Evolutionary conservation across 2,888 invertebrate genomes (phyloP), one percentile per base, ranked within the genome.

Genomic region (Drosophila sordidula): DNA sequence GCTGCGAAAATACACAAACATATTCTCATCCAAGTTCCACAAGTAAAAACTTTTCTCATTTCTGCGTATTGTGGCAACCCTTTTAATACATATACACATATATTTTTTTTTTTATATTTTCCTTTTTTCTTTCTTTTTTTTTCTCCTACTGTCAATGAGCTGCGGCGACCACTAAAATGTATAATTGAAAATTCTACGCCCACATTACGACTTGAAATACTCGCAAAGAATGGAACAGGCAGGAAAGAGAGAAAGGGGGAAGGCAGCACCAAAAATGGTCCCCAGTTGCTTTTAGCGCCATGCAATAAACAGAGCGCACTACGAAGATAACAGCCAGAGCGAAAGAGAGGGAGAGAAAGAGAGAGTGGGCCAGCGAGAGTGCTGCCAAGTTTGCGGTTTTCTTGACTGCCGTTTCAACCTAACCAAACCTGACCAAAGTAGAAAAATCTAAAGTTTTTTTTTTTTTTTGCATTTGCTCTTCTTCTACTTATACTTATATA

Each of bases 171-270:
- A 78, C 83, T 86, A 85, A 80, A 80, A 86, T 82, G 76, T 82
- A 80, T 80, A 80, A 80, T 80, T 86, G 87, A 86, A 80, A 80
- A 82, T 86, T 79, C 69, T 72, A 78, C 87, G 87, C 80, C 80
- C 80, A 83, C 84, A 76, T 76, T 79, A 79, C 75, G 57, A 79
- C 86, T 69, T 62, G 55, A 63, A 61, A 66, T 64, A 39, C 51
- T 34, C 34, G 49, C 56, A 50, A 38, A 34, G 50, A 54, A 36
- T 55, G 49, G 9, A 22, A 26, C n/a, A 41, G 54, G 2, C 22
- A n/a, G 6, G 38, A 42, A 14, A 6, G 6, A 2, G 4, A 34
- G 2, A 6, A 32, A 1, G 18, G 8, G 22, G 42, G 14, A 16
- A 8, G 16, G 32, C 6, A 50, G 44, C 18, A 47, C 51, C 44